phyloP scores from a whole-genome alignment of 2,888 invertebrate genomes.

The Sturmia bella region DNA sequence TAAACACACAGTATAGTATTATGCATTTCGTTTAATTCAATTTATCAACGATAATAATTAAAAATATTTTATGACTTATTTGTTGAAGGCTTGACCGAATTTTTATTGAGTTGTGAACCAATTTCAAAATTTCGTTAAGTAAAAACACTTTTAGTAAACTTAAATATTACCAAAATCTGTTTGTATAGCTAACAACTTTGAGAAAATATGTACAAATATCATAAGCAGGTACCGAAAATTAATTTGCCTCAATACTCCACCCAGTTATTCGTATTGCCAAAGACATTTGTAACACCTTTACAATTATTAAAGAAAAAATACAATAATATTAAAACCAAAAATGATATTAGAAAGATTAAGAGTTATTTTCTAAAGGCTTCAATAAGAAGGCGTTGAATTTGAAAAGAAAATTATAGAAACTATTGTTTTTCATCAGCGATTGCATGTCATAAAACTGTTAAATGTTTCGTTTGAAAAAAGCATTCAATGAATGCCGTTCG shows the following conservation, averaged over 20 bases:
- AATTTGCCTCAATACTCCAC: slow-evolving; percentile 23
- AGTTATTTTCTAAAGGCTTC: slow-evolving; percentile 64
- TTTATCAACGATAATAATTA: slow-evolving; percentile 64
- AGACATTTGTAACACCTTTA: slow-evolving; percentile 51
- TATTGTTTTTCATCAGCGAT: slow-evolving; percentile 71
- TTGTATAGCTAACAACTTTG: slow-evolving; percentile 45
- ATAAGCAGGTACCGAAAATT: slow-evolving; percentile 4
- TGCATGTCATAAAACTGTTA: slow-evolving; percentile 73
- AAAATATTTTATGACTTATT: slow-evolving; percentile 49
- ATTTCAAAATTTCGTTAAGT: slow-evolving; percentile 19
- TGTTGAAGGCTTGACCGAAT: slow-evolving; percentile 63
- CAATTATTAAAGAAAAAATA: slow-evolving; percentile 43
- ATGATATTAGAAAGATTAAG: slow-evolving; percentile 46
- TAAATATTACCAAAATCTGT: slow-evolving; percentile 5
- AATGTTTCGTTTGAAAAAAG: slow-evolving; percentile 63
- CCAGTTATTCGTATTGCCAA: slow-evolving; percentile 14
- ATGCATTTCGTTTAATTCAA: slow-evolving; percentile 48
- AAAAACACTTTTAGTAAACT: slow-evolving; percentile 3
- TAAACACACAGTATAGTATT: slow-evolving; percentile 15
- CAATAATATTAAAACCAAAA: slow-evolving; percentile 23
- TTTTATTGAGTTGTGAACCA: slow-evolving; percentile 21
- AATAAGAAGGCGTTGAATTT: slow-evolving; percentile 69
- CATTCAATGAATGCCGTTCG: slow-evolving; percentile 24
- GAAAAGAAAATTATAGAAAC: slow-evolving; percentile 69
- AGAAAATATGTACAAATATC: background rate